These are phyloP conservation scores for Gracilinanus agilis DNA, from an alignment of 2,113 vertebrate species.

Conservation along the genomic window DNA sequence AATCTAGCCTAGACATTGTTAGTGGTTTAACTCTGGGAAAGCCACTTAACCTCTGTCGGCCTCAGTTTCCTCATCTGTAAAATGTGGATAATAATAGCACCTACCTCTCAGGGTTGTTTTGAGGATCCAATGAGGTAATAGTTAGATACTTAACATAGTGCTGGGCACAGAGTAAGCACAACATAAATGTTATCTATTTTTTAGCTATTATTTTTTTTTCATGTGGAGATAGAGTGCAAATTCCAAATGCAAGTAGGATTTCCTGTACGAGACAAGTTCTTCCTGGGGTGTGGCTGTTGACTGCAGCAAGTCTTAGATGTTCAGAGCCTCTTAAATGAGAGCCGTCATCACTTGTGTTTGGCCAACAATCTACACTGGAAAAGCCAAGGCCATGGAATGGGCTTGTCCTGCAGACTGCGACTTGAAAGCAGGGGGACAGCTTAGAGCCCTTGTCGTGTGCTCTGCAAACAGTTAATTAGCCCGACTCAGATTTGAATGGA, in stretches of 20 bases:
- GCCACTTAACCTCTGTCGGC: neutral
- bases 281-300: neutral
- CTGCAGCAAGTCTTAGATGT: neutral
- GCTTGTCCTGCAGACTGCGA: neutral
- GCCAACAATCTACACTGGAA: neutral
- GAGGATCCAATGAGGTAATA: neutral
- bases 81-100: neutral
- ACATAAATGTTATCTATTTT: neutral
- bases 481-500: neutral
- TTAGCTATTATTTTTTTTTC: neutral
- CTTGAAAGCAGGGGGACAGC: neutral
- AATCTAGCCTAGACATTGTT: neutral
- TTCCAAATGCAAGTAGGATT: neutral
- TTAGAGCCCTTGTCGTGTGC: neutral
- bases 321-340: neutral
- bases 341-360: neutral
- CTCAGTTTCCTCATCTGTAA: neutral
- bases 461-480: no score
- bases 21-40: neutral
- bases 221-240: neutral
- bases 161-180: neutral
- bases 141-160: neutral
- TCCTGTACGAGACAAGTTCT: neutral
- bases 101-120: neutral
- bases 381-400: neutral